Evolutionary conservation across 2,797 vertebrate genomes (phyloP).

Genomic region (Perodicticus potto): DNA sequence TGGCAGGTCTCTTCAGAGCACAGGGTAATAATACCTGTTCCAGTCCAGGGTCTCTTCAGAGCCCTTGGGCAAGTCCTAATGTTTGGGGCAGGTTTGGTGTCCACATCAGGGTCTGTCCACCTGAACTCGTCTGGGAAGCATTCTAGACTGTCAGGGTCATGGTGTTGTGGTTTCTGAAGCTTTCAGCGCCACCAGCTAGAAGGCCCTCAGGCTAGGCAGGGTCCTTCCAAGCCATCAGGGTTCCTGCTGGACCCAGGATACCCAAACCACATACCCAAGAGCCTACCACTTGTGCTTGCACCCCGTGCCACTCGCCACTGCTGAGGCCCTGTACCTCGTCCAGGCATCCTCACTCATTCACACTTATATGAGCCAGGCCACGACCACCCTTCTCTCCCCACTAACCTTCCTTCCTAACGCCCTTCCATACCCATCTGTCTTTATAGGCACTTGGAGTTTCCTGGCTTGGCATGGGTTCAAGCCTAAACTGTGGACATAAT

Average conservation of each 20-base stretch:
- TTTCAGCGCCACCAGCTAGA: background rate
- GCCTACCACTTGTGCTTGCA: accelerated
- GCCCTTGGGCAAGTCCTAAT: accelerated
- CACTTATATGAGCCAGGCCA: background rate
- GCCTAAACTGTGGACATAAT: conserved; percentile 81
- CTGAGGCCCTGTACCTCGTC: background rate
- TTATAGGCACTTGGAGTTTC: conserved; percentile 59
- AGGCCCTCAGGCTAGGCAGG: background rate
- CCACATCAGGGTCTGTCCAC: background rate
- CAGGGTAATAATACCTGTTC: too few relatives aligned
- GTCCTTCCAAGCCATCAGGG: background rate
- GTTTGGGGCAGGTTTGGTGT: accelerated
- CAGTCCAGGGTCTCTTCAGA: background rate
- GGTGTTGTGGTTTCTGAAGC: background rate
- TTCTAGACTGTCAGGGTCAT: background rate
- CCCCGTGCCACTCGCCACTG: background rate
- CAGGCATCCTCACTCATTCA: background rate
- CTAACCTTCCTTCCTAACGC: background rate
- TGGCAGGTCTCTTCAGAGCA: background rate
- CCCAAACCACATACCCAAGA: background rate
- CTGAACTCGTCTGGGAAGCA: accelerated
- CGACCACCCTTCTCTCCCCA: background rate
- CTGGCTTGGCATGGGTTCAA: conserved; percentile 66
- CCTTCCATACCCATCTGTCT: conserved; percentile 43
- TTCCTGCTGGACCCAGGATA: background rate